These are phyloP conservation scores for Cervus canadensis DNA, from an alignment of 2,113 vertebrate genomes.

Conservation along the genomic window DNA sequence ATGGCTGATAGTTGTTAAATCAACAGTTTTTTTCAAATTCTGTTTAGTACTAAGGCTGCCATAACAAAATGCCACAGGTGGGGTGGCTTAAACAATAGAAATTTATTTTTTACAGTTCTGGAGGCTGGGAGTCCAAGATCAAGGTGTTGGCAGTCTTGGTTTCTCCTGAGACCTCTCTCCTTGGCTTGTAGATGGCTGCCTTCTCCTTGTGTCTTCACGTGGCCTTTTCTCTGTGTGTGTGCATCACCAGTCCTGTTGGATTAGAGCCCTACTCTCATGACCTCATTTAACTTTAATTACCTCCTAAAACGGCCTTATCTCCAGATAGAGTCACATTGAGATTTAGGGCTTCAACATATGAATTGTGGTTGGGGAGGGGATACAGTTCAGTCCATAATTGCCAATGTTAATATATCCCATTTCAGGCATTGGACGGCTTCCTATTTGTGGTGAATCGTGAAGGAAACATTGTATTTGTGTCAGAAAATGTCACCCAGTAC, in stretches of 20 bases:
- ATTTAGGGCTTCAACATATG: neutral
- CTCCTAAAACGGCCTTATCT: neutral
- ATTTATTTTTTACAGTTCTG: neutral
- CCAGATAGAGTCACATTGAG: neutral
- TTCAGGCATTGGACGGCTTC: slow-evolving; percentile 96
- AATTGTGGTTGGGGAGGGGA: neutral
- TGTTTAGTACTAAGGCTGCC: neutral
- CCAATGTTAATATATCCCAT: neutral
- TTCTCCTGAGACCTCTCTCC: neutral
- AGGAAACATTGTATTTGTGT: slow-evolving; percentile 97
- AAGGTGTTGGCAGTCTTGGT: neutral
- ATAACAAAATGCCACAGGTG: neutral
- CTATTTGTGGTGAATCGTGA: slow-evolving; percentile 98
- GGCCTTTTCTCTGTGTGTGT: neutral
- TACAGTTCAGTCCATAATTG: neutral
- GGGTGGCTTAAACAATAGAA: neutral
- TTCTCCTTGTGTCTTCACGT: neutral
- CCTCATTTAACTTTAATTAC: neutral
- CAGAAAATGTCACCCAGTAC: slow-evolving; percentile 98
- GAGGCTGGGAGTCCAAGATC: neutral
- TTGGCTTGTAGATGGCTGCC: neutral
- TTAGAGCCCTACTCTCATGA: neutral
- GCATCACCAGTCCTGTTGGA: neutral
- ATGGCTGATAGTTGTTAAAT: neutral
- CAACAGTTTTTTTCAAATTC: neutral